Evolutionary conservation across 2,888 invertebrate genomes (phyloP).

Genomic region (Coleophora flavipennella): DNA sequence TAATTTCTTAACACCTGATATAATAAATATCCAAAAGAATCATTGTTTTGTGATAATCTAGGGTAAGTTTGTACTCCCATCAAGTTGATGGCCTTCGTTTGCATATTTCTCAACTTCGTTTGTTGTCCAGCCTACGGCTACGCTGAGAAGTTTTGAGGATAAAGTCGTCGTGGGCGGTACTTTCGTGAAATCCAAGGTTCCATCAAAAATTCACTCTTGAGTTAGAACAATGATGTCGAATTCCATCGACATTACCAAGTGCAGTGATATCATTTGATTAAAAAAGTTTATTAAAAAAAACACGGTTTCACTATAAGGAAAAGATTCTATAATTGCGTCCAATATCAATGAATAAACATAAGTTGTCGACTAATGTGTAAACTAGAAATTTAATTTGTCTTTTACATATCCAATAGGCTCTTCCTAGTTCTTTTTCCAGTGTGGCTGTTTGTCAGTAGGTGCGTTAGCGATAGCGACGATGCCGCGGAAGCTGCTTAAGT

Average conservation of each 20-base stretch:
- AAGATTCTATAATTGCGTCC: background rate
- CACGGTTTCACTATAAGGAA: too few relatives aligned
- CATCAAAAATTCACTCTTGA: constrained; percentile 17
- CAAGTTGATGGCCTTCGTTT: constrained; percentile 58
- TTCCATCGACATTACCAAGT: too few relatives aligned
- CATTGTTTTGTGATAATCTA: constrained; percentile 7
- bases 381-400: background rate
- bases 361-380: too few relatives aligned
- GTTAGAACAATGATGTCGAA: constrained; percentile 3
- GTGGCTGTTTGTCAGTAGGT: background rate
- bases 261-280: too few relatives aligned
- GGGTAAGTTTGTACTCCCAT: constrained; percentile 29
- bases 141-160: constrained; percentile 40
- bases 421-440: constrained; percentile 1
- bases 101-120: constrained; percentile 58
- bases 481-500: constrained; percentile 92
- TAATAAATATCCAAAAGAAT: background rate
- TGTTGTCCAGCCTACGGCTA: constrained; percentile 46
- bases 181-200: constrained; percentile 41
- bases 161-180: constrained; percentile 45
- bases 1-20: background rate
- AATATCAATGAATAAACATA: background rate
- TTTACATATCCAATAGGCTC: background rate
- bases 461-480: constrained; percentile 50
- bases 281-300: too few relatives aligned